Base-by-base conservation (phyloP, 1,140 invertebrate genomes). In the Acromyrmex echinatior region DNA sequence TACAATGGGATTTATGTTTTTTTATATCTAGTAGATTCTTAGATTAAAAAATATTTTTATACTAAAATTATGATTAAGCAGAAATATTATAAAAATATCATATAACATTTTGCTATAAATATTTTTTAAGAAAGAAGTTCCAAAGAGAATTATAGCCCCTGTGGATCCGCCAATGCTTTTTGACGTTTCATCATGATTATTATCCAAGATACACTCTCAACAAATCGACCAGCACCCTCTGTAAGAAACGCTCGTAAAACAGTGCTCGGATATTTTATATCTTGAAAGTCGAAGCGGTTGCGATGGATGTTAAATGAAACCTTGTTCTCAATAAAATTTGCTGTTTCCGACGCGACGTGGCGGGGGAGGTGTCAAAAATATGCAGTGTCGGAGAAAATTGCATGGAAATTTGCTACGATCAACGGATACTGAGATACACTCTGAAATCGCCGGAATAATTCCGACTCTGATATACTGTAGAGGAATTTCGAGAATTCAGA, bases 401-500 rank as follows among this genome's bases (percentile, higher is more conserved):
- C 65, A 45, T 3, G 66, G 25, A 45, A 39, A 60, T 31, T 74
- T 56, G 56, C 35, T 35, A 3, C 80, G 80, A 74, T 74, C 56
- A 45, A 45, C 53, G 28, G 68, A 63, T 74, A 31, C 45, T 71
- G 45, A 84, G 49, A 62, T 31, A 28, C 7, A 62, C 18, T 16
- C 5, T 35, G 49, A 31, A 31, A 84, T 63, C 18, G 56, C 14
- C 18, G 70, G 53, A 62, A 74, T 84, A 62, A 74, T 45, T 31
- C 39, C 80, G 25, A 51, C 18, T 49, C 56, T 45, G 18, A n/a
- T 58, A 35, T 25, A 56, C 51, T 53, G 39, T 21, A 25, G 21
- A 16, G 80, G 80, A 60, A 56, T 86, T 81, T 68, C 77, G 77
- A 62, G 56, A 81, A 81, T 86, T 80, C 63, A 18, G 7, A 28